Evolutionary conservation across 1,140 invertebrate species (phyloP).

Genomic region (Ctenoplectra terminalis): DNA sequence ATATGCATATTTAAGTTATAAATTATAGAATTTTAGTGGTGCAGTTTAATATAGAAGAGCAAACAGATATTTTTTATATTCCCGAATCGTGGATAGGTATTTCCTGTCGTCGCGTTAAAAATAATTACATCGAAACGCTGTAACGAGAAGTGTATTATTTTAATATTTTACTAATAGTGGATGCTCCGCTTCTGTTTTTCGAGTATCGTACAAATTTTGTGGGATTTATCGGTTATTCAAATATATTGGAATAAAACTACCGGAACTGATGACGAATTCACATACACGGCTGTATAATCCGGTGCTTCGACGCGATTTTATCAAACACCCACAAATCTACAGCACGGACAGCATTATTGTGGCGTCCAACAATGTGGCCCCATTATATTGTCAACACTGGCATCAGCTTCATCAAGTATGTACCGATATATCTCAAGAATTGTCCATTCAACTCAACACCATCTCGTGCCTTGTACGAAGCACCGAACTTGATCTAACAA

Average conservation of each 20-base stretch:
- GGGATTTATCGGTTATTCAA: background rate
- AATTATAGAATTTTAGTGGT: too few relatives aligned
- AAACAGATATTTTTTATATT: too few relatives aligned
- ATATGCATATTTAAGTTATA: too few relatives aligned
- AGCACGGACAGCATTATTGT: constrained; percentile 12
- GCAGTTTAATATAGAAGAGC: too few relatives aligned
- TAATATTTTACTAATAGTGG: too few relatives aligned
- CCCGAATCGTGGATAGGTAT: too few relatives aligned
- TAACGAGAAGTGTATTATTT: too few relatives aligned
- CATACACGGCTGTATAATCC: background rate
- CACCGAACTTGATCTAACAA: too few relatives aligned
- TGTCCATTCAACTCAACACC: background rate
- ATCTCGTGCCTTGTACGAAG: too few relatives aligned
- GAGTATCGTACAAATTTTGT: background rate
- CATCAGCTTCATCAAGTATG: constrained; percentile 13
- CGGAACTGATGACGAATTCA: background rate
- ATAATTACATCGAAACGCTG: too few relatives aligned
- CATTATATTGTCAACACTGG: constrained; percentile 25
- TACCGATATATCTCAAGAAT: constrained; percentile 18
- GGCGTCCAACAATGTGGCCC: constrained; percentile 8
- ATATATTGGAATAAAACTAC: background rate
- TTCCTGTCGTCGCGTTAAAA: too few relatives aligned
- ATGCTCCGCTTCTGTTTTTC: background rate
- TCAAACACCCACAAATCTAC: constrained; percentile 22
- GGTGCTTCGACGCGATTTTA: background rate